Evolutionary conservation across 2,113 vertebrate genomes (phyloP), one percentile per base, ranked within the genome.

Genomic region (Lonchura striata): DNA sequence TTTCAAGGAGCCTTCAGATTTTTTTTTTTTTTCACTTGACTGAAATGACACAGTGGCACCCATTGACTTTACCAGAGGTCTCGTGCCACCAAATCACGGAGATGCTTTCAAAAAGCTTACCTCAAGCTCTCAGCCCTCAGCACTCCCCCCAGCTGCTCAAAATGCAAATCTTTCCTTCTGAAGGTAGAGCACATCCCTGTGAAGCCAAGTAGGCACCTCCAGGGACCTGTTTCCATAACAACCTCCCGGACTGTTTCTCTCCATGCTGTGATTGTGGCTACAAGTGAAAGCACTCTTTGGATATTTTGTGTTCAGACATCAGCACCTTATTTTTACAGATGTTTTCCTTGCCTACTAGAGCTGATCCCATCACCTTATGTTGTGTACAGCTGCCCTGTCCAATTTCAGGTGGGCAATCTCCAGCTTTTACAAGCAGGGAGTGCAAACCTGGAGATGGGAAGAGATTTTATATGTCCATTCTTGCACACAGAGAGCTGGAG

Each of bases 151-250:
- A 15, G 77, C 61, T 64, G 53, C 57, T 84, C 5, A 3, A 56
- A 92, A 83, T 65, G 64, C 65, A 54, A 17, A 68, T 60, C 75
- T 47, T 59, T 94, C 92, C 50, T 94, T 92, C 93, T 79, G 86
- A 97, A 97, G 97, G 97, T 92, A 96, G 81, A 97, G 97, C 97
- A 94, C 94, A 97, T 92, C 97, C 79, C 86, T 60, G 86, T 94
- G 98, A 88, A 71, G 90, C 66, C 65, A 94, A 97, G 95, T 90
- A 89, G 57, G 91, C 88, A 93, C 96, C 97, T 96, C 96, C 61
- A 19, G 96, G 96, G 97, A 97, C 95, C 97, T 97, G 99, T 99
- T 99, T 98, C 99, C 97, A 97, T 99, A 98, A 98, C 98, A 99
- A 99, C 98, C 98, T 98, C 97, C 98, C 96, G 96, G 98, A 97